Evolutionary conservation across 2,113 vertebrate species (phyloP).

Genomic region (Tonatia bakeri): DNA sequence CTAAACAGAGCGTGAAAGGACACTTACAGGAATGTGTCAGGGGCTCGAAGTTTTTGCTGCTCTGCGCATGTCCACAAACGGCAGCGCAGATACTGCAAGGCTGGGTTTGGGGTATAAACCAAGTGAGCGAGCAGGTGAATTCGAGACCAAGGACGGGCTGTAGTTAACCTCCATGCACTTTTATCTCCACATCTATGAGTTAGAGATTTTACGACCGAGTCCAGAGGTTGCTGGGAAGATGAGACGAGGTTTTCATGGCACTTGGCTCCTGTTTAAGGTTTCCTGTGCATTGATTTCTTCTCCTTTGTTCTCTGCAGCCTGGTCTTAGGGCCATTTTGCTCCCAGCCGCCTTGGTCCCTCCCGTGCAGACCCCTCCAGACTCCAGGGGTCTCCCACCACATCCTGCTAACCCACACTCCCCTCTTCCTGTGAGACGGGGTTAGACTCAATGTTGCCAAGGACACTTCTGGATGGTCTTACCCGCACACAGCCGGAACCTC

Average conservation of each 20-base stretch:
- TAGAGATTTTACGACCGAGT: background rate
- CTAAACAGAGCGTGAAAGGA: background rate
- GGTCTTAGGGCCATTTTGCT: background rate
- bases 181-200: background rate
- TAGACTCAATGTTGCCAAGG: background rate
- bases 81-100: too few relatives aligned
- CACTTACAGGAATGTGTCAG: background rate
- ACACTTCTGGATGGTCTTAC: background rate
- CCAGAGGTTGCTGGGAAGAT: background rate
- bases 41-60: background rate
- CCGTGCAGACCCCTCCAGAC: rapidly evolving
- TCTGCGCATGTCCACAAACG: background rate
- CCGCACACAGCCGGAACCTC: background rate
- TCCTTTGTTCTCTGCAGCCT: background rate
- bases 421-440: background rate
- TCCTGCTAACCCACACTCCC: background rate
- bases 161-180: background rate
- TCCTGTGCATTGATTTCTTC: background rate
- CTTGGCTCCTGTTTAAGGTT: too few relatives aligned
- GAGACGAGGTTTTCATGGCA: background rate
- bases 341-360: background rate
- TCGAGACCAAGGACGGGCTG: background rate
- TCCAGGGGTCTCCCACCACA: background rate
- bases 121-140: background rate
- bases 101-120: background rate